Conservation (phyloP, 1,140 invertebrate genomes). For the Ceratina japonica region DNA sequence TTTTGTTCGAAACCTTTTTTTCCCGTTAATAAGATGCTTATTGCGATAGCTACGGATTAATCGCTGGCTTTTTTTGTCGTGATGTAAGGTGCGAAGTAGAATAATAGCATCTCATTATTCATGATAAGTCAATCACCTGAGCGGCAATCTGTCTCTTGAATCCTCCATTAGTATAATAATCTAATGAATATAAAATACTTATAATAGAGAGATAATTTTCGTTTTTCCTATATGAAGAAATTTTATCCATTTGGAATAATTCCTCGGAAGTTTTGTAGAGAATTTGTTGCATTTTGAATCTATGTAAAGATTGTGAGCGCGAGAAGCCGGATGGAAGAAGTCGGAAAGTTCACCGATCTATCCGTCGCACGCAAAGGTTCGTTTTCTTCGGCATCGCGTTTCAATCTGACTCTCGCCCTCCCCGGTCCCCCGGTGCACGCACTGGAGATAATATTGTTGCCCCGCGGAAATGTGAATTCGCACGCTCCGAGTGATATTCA, state of each 20-base stretch:
- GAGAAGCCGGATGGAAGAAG: conserved; percentile 61
- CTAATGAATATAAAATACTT: too few relatives aligned
- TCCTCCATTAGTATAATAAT: too few relatives aligned
- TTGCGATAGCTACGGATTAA: not conserved
- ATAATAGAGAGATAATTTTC: too few relatives aligned
- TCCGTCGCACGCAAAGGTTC: conserved; percentile 67
- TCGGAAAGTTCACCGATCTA: conserved; percentile 56
- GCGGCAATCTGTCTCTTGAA: too few relatives aligned
- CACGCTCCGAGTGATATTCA: conserved; percentile 77
- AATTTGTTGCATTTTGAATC: not conserved
- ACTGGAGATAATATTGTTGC: conserved; percentile 54
- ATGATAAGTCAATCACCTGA: too few relatives aligned
- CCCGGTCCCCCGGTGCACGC: not conserved
- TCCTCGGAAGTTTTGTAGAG: too few relatives aligned
- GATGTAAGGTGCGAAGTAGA: not conserved
- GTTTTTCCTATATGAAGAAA: too few relatives aligned
- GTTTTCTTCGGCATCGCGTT: conserved; percentile 67
- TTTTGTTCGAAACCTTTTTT: not conserved
- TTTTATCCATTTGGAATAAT: too few relatives aligned
- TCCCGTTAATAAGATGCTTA: conserved; percentile 2
- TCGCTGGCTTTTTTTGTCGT: not conserved
- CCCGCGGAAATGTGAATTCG: conserved; percentile 73
- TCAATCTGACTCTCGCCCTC: conserved; percentile 13
- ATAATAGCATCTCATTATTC: not conserved
- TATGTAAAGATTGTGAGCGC: not conserved